Conservation (phyloP, 2,888 invertebrate genomes). For the Aspidapion aeneum region DNA sequence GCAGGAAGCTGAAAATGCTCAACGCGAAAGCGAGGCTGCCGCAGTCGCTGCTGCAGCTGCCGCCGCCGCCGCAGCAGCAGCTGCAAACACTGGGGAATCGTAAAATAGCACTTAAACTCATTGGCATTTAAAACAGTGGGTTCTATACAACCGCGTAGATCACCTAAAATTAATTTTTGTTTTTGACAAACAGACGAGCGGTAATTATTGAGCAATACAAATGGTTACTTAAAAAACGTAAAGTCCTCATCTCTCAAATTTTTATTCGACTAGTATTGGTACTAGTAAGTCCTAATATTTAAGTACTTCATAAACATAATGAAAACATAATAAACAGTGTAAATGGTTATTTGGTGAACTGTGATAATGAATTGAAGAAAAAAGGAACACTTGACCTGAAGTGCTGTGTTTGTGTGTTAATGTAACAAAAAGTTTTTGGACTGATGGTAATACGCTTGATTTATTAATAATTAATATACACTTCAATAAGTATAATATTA, state of each 20-base stretch:
- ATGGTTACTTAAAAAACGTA: too few species aligned
- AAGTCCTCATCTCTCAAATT: too few species aligned
- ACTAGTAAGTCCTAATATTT: not conserved
- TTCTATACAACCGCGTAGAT: too few species aligned
- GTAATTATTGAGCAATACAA: too few species aligned
- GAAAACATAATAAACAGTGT: conserved; percentile 12
- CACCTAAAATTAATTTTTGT: too few species aligned
- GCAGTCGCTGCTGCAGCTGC: conserved; percentile 13
- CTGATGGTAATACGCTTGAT: conserved; percentile 30
- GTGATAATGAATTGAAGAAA: conserved; percentile 39
- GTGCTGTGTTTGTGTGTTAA: conserved; percentile 14
- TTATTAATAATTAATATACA: conserved; percentile 26
- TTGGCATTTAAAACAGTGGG: too few species aligned
- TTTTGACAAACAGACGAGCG: too few species aligned
- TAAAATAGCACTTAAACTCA: too few species aligned
- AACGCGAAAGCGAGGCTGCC: conserved; percentile 40
- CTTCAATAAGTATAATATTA: too few species aligned
- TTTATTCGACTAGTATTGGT: too few species aligned
- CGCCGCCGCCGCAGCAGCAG: too few species aligned
- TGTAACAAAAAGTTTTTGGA: conserved; percentile 20
- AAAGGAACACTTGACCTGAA: conserved; percentile 13
- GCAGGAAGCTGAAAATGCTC: conserved; percentile 41
- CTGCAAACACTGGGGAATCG: too few species aligned
- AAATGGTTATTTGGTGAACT: conserved; percentile 44
- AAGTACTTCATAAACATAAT: not conserved